Evolutionary conservation across 2,888 invertebrate species (phyloP).

Genomic region (Ectobius pallidus): DNA sequence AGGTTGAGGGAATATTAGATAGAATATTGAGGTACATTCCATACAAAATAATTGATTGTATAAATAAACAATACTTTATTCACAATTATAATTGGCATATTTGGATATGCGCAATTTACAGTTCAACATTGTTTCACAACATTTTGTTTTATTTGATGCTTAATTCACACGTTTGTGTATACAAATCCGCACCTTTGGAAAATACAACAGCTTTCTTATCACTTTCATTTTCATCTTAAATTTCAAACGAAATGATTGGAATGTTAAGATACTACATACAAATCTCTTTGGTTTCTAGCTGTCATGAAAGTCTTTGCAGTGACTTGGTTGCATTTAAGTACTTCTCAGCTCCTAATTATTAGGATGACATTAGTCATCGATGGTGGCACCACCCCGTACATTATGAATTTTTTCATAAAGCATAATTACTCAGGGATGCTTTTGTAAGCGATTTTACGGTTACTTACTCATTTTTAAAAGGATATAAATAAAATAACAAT

Average conservation of each 20-base stretch:
- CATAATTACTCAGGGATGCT: too few species aligned
- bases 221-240: neutral
- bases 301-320: constrained; percentile 37
- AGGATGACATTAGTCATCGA: neutral
- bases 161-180: constrained; percentile 1
- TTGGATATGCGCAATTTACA: constrained; percentile 21
- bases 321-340: constrained; percentile 24
- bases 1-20: too few species aligned
- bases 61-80: constrained; percentile 26
- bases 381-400: neutral
- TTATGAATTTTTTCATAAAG: neutral
- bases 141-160: neutral
- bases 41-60: too few species aligned
- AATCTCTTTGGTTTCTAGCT: constrained; percentile 40
- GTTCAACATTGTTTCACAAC: constrained; percentile 31
- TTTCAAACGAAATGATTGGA: constrained; percentile 6
- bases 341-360: neutral
- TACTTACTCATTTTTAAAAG: too few species aligned
- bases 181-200: neutral
- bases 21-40: too few species aligned
- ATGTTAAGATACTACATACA: constrained; percentile 24
- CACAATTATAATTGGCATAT: constrained; percentile 14
- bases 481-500: too few species aligned
- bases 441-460: too few species aligned
- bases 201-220: neutral